A percentile compares a stretch with the other conserved stretches of the same genome.
phyloP scores from a whole-genome alignment of 2,888 invertebrate species.

The Tryphoninae sp. region DNA sequence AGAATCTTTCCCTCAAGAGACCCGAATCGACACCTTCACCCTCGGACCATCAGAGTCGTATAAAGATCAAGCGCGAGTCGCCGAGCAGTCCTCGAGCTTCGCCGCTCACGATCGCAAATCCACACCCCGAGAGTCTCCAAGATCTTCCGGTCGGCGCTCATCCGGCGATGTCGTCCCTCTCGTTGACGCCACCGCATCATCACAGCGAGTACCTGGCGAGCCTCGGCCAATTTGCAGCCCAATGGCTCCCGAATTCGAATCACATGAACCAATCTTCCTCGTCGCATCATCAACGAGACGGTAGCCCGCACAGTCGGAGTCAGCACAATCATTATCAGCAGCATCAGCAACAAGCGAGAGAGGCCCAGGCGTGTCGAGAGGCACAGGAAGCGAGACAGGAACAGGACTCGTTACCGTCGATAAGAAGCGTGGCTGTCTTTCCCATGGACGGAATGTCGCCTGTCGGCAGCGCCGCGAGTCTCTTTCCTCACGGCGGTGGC shows the following conservation, averaged over 20 bases:
- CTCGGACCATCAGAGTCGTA: conserved; percentile 63
- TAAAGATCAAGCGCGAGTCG: conserved; percentile 77
- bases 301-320: conserved; percentile 70
- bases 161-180: conserved; percentile 85
- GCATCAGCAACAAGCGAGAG: conserved; percentile 60
- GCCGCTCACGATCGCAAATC: conserved; percentile 74
- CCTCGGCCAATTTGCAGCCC: conserved; percentile 78
- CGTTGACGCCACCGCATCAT: conserved; percentile 91
- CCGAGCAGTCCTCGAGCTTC: conserved; percentile 78
- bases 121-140: conserved; percentile 71
- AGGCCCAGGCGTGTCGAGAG: conserved; percentile 64
- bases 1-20: conserved; percentile 79
- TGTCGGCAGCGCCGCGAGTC: conserved; percentile 69
- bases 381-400: conserved; percentile 68
- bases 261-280: conserved; percentile 68
- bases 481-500: conserved; percentile 76
- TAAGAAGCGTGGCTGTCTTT: conserved; percentile 73
- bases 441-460: conserved; percentile 75
- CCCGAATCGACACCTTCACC: conserved; percentile 70
- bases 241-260: conserved; percentile 77
- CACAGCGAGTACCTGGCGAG: conserved; percentile 80
- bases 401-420: conserved; percentile 68
- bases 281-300: conserved; percentile 74
- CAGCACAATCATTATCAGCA: conserved; percentile 62
- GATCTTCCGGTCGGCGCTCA: conserved; percentile 77